A percentile compares a stretch with the other conserved stretches of the same genome.
Conservation (phyloP, 2,797 vertebrate genomes). For the Hybognathus amarus region DNA sequence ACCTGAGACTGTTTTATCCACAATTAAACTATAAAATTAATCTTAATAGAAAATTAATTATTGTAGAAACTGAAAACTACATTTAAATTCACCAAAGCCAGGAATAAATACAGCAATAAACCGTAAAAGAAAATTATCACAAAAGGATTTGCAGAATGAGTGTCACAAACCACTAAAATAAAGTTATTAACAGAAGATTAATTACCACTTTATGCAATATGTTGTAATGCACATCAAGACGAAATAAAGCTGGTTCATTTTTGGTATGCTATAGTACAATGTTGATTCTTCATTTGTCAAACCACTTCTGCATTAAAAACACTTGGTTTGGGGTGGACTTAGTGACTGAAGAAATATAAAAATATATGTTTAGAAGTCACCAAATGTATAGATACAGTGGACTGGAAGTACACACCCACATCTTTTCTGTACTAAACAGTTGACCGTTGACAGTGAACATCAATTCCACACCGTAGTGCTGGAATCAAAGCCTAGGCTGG, state of each 20-base stretch:
- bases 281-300: not conserved
- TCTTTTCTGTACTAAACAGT: conserved; percentile 23
- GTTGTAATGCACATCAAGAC: not conserved
- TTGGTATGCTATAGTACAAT: conserved; percentile 1
- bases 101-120: conserved; percentile 8
- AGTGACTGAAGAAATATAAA: not conserved
- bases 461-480: conserved; percentile 20
- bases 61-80: conserved; percentile 31
- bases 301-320: not conserved
- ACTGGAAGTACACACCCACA: not conserved
- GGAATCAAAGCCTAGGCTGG: conserved; percentile 41
- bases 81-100: conserved; percentile 36
- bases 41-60: conserved; percentile 44
- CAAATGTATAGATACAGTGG: not conserved
- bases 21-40: conserved; percentile 38
- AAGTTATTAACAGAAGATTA: conserved; percentile 17
- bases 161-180: conserved; percentile 5
- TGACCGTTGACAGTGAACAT: conserved; percentile 23
- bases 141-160: conserved; percentile 28
- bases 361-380: not conserved
- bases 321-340: not conserved
- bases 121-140: not conserved
- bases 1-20: conserved; percentile 29
- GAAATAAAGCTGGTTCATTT: not conserved
- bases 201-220: conserved; percentile 10